Evolutionary conservation across 2,888 invertebrate genomes (phyloP).

Genomic region (Pollenia griseotomentosa): DNA sequence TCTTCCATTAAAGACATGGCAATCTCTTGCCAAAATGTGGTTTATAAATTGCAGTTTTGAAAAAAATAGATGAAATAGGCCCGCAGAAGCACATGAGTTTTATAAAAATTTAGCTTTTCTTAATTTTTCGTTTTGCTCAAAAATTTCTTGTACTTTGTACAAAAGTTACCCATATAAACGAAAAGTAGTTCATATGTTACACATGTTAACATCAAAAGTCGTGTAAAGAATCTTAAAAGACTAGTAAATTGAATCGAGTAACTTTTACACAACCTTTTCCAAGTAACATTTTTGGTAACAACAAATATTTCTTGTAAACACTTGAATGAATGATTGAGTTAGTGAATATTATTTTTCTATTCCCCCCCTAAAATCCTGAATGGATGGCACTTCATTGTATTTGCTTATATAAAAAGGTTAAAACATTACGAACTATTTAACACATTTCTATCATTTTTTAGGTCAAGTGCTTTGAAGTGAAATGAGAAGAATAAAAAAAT

Average conservation of each 20-base stretch:
- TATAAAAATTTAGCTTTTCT: slow-evolving; percentile 15
- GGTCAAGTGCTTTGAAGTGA: slow-evolving; percentile 29
- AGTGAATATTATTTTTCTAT: not conserved
- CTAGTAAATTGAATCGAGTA: not conserved
- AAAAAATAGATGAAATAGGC: no score
- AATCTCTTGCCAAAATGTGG: no score
- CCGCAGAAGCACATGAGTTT: not conserved
- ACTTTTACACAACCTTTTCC: slow-evolving; percentile 38
- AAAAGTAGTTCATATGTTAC: not conserved
- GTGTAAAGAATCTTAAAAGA: not conserved
- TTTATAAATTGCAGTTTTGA: no score
- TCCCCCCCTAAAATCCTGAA: slow-evolving; percentile 2
- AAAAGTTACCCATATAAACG: slow-evolving; percentile 14
- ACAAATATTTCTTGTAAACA: slow-evolving; percentile 57
- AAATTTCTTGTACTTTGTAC: not conserved
- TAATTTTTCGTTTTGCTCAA: not conserved
- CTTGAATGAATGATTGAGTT: slow-evolving; percentile 31
- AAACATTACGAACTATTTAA: not conserved
- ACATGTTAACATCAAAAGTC: not conserved
- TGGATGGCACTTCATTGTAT: slow-evolving; percentile 8
- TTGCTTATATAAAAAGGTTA: not conserved
- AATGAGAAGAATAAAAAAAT: not conserved
- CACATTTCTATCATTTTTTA: not conserved
- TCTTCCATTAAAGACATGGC: no score
- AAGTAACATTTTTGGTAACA: slow-evolving; percentile 49